Percentiles rank a stretch among this genome's conserved stretches.
Evolutionary conservation across 2,888 invertebrate genomes (phyloP).

Genomic region (Parnassius mnemosyne): DNA sequence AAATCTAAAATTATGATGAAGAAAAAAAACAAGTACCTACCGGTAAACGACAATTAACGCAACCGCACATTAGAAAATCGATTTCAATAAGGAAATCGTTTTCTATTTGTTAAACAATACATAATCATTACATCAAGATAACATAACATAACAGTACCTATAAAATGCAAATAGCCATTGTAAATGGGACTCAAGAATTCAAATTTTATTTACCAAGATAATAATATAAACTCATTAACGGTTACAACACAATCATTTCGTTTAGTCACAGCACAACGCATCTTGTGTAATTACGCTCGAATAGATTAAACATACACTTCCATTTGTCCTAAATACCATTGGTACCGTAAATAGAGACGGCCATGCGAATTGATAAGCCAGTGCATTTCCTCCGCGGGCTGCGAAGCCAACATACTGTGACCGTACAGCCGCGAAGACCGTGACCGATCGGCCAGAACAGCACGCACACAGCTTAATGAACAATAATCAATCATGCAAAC

Average conservation of each 20-base stretch:
- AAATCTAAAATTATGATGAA: too few species aligned
- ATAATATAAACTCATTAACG: background rate
- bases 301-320: slow-evolving; percentile 17
- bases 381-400: slow-evolving; percentile 38
- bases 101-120: too few species aligned
- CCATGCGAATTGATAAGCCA: slow-evolving; percentile 45
- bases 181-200: background rate
- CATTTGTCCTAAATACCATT: slow-evolving; percentile 48
- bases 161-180: background rate
- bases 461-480: slow-evolving; percentile 47
- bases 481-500: slow-evolving; percentile 51
- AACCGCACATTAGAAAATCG: too few species aligned
- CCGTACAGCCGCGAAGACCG: slow-evolving; percentile 38
- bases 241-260: slow-evolving; percentile 2
- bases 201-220: background rate
- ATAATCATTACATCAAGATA: too few species aligned
- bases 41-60: too few species aligned
- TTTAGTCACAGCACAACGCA: slow-evolving; percentile 1
- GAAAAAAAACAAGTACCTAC: too few species aligned
- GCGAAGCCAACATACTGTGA: slow-evolving; percentile 44
- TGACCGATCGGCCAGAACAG: slow-evolving; percentile 54
- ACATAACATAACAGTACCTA: background rate
- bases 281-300: slow-evolving; percentile 10
- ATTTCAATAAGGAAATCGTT: too few species aligned
- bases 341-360: slow-evolving; percentile 45